Evolutionary conservation across 2,113 vertebrate species (phyloP), one percentile per base, ranked within the genome.

Genomic region (Tragelaphus strepsiceros): DNA sequence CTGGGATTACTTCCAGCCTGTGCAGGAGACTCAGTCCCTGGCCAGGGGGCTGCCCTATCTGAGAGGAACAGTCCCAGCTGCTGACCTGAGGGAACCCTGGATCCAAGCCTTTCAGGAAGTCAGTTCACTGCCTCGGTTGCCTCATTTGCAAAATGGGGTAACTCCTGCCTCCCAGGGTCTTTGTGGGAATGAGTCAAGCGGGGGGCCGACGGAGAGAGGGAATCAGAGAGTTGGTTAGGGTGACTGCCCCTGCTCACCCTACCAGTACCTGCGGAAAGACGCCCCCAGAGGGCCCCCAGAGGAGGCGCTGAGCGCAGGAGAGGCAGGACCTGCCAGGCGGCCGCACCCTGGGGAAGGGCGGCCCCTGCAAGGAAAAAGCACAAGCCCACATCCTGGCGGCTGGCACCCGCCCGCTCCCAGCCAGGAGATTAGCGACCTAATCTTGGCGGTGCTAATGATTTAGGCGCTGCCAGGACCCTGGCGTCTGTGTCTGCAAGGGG

Each of bases 341-440:
- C 35, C 1, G 1, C 2, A 3, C 61, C 89, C 95, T 12, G 21
- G 54, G 67, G 58, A 93, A 54, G 35, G 53, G 51, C 51, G 19
- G 2, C 85, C 92, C 86, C 93, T 22, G 22, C 0, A 0, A 53
- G 64, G 59, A n/a, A 84, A 59, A 49, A 5, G 62, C 26, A 1
- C 1, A 3, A 74, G 56, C 87, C 88, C 93, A 46, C 87, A 64
- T 81, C 61, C 89, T 74, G 94, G 84, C 12, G 0, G 56, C 82
- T 85, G 74, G 81, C 61, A 39, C 32, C 88, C 0, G 7, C 88
- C 51, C 19, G 28, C 59, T 24, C 92, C 94, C 88, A 26, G 43
- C 91, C 32, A n/a, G 78, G 88, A 96, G 98, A 97, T 98, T 96
- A 97, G 39, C 39, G 1, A 49, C 91, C 97, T 98, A 96, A 97